A percentile compares a stretch with the other conserved stretches of the same genome.
Evolutionary conservation across 2,113 vertebrate genomes (phyloP).

Genomic region (Perca schrenkii): DNA sequence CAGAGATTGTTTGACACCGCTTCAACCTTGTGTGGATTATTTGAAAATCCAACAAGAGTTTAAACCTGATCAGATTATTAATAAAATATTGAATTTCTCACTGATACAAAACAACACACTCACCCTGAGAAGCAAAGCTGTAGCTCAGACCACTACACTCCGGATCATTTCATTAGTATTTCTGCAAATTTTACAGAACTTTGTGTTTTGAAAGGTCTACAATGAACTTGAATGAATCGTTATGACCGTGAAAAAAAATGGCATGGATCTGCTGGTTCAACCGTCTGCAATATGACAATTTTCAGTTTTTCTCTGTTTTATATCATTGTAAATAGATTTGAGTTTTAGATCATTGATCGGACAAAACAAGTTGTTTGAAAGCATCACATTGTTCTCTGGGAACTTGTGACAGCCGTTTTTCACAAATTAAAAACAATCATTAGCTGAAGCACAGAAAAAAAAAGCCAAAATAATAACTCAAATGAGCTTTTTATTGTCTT

Average conservation of each 20-base stretch:
- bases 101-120: slow-evolving; percentile 10
- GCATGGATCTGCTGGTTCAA: no score
- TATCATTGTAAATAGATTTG: no score
- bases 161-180: not conserved
- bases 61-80: slow-evolving; percentile 38
- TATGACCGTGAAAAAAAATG: no score
- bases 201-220: not conserved
- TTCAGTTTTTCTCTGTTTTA: no score
- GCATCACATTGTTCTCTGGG: not conserved
- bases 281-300: no score
- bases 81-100: slow-evolving; percentile 29
- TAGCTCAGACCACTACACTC: not conserved
- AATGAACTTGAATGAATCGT: not conserved
- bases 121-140: slow-evolving; percentile 1
- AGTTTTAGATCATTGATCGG: no score
- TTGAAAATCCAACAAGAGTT: slow-evolving; percentile 5
- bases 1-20: slow-evolving; percentile 29
- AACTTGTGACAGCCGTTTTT: not conserved
- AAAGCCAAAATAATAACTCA: no score
- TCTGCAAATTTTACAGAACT: not conserved
- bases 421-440: not conserved
- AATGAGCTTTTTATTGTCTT: not conserved
- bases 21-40: slow-evolving; percentile 33
- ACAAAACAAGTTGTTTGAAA: not conserved
- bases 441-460: not conserved